phyloP scores from a whole-genome alignment of 2,888 invertebrate species.

The Hanleya hanleyi region DNA sequence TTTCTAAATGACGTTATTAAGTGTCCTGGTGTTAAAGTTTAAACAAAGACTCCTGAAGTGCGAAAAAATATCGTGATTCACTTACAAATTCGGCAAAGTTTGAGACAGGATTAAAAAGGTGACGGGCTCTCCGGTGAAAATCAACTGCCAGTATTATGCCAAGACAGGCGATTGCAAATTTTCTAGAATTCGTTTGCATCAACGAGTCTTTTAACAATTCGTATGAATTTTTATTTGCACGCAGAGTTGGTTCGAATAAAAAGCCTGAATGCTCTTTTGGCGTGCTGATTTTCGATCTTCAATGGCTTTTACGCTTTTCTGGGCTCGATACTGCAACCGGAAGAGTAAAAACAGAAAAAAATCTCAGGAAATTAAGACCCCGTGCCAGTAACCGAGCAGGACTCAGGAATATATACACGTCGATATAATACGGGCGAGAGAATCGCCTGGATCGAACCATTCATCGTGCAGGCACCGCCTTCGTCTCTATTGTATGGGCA shows the following conservation, averaged over 20 bases:
- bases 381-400: neutral
- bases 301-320: neutral
- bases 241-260: neutral
- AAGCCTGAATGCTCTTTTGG: neutral
- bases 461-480: neutral
- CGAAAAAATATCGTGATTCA: too few relatives aligned
- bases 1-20: too few relatives aligned
- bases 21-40: too few relatives aligned
- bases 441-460: neutral
- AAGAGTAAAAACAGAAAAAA: neutral
- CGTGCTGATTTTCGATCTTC: neutral
- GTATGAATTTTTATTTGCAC: neutral
- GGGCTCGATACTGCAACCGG: neutral
- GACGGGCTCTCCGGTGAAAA: too few relatives aligned
- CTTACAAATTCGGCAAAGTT: too few relatives aligned
- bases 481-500: too few relatives aligned
- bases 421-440: neutral
- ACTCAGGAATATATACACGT: neutral
- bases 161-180: slow-evolving; percentile 1
- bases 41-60: too few relatives aligned
- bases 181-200: neutral
- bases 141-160: neutral
- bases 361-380: neutral
- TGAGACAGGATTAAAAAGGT: too few relatives aligned
- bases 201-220: neutral